Evolutionary conservation across 2,888 invertebrate genomes (phyloP).

Genomic region (Aphidoletes aphidimyza): DNA sequence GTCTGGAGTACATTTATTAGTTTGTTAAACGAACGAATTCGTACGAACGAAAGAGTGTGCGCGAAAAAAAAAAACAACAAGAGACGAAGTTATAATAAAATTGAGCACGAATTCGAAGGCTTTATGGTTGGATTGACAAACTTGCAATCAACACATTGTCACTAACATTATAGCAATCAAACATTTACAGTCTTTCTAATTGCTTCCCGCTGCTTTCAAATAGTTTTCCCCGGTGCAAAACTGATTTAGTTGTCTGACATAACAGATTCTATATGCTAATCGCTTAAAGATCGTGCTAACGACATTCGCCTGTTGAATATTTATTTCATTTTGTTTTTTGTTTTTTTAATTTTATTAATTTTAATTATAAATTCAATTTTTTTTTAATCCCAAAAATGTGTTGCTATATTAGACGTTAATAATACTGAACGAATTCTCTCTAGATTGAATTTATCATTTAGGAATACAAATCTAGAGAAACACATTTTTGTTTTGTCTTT

Average conservation of each 20-base stretch:
- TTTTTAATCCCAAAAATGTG: not conserved
- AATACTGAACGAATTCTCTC: no score
- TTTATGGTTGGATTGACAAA: not conserved
- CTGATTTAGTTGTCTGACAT: not conserved
- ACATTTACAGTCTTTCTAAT: not conserved
- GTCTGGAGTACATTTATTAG: not conserved
- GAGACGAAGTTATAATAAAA: not conserved
- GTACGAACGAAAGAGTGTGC: no score
- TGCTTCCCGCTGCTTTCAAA: slow-evolving; percentile 32
- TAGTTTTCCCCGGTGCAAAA: not conserved
- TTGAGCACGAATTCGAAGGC: not conserved
- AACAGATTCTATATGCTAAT: not conserved
- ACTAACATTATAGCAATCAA: not conserved
- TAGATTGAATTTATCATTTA: not conserved
- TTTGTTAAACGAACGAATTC: not conserved
- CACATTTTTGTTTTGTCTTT: not conserved
- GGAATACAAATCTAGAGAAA: no score
- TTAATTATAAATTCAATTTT: slow-evolving; percentile 28
- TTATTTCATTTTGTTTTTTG: no score
- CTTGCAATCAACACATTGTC: slow-evolving; percentile 37
- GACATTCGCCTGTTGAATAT: not conserved
- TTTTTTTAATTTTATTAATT: slow-evolving; percentile 14
- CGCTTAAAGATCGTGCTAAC: not conserved
- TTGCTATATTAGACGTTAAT: not conserved
- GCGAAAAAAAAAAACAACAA: no score